A percentile compares a stretch with the other conserved stretches of the same genome.
Evolutionary conservation across 2,797 vertebrate genomes (phyloP).

Genomic region (Heteromormyrus szaboi): DNA sequence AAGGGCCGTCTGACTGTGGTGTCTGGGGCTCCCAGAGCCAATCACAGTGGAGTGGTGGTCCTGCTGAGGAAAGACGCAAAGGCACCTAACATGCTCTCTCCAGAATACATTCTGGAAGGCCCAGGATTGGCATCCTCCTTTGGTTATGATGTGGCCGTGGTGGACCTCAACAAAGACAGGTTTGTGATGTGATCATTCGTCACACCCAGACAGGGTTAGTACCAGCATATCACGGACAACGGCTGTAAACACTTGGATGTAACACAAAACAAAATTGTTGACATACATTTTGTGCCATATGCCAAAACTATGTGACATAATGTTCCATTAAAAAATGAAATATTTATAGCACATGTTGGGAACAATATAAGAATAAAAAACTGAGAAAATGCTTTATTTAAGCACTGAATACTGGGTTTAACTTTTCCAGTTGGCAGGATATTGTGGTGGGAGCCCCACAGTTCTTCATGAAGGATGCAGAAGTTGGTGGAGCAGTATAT

Average conservation of each 20-base stretch:
- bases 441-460: slow-evolving; percentile 93
- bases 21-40: slow-evolving; percentile 87
- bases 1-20: slow-evolving; percentile 79
- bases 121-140: slow-evolving; percentile 91
- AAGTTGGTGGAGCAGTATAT: slow-evolving; percentile 85
- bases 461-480: slow-evolving; percentile 79
- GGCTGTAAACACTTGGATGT: not conserved
- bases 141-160: slow-evolving; percentile 86
- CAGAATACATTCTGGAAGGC: slow-evolving; percentile 76
- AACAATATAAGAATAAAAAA: not conserved
- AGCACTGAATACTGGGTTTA: not conserved
- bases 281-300: not conserved
- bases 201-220: not conserved
- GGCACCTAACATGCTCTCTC: slow-evolving; percentile 23
- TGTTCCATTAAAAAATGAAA: not conserved
- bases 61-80: slow-evolving; percentile 64
- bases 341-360: not conserved
- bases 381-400: not conserved
- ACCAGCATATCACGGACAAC: not conserved
- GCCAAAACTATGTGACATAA: not conserved
- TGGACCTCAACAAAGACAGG: slow-evolving; percentile 87
- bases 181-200: slow-evolving; percentile 45
- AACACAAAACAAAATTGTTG: not conserved
- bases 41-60: slow-evolving; percentile 87
- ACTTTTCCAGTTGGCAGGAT: slow-evolving; percentile 79